These are phyloP conservation scores for Herpailurus yagouaroundi DNA, from an alignment of 2,113 vertebrate genomes.

Conservation along the genomic window DNA sequence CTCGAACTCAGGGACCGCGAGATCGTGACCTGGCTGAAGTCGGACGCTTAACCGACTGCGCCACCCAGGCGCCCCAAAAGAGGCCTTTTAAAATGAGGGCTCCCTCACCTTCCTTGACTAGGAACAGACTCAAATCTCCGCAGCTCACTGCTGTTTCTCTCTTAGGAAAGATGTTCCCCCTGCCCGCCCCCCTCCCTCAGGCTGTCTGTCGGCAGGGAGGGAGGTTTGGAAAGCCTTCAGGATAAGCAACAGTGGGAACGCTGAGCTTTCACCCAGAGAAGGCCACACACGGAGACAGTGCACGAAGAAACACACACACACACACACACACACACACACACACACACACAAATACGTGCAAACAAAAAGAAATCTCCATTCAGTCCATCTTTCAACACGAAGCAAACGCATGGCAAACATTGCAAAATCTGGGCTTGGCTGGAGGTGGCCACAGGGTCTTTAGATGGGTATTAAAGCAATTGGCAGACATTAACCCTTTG, in stretches of 20 bases:
- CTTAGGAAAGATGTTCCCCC: not conserved
- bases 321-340: not conserved
- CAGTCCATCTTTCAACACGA: constrained; percentile 76
- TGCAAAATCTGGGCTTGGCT: constrained; percentile 65
- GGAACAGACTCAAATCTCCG: not conserved
- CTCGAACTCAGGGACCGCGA: too few species aligned
- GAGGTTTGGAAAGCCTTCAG: constrained; percentile 78
- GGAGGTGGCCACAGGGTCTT: constrained; percentile 4
- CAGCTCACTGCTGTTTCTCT: not conserved
- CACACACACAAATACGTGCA: constrained; percentile 53
- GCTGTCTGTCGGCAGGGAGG: constrained; percentile 52
- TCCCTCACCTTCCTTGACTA: not conserved
- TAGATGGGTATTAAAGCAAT: not conserved
- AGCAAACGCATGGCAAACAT: constrained; percentile 54
- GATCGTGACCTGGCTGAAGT: too few species aligned
- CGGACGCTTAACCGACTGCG: too few species aligned
- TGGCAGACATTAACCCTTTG: constrained; percentile 20
- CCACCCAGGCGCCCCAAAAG: too few species aligned
- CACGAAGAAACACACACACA: not conserved
- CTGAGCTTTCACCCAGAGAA: constrained; percentile 61
- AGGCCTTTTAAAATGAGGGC: not conserved
- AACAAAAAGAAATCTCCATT: constrained; percentile 80
- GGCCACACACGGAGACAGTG: constrained; percentile 82
- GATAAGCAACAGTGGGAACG: constrained; percentile 73
- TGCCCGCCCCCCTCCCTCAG: not conserved